Evolutionary conservation across 2,888 invertebrate genomes (phyloP), one percentile per base, ranked within the genome.

Genomic region (Tuta absoluta): DNA sequence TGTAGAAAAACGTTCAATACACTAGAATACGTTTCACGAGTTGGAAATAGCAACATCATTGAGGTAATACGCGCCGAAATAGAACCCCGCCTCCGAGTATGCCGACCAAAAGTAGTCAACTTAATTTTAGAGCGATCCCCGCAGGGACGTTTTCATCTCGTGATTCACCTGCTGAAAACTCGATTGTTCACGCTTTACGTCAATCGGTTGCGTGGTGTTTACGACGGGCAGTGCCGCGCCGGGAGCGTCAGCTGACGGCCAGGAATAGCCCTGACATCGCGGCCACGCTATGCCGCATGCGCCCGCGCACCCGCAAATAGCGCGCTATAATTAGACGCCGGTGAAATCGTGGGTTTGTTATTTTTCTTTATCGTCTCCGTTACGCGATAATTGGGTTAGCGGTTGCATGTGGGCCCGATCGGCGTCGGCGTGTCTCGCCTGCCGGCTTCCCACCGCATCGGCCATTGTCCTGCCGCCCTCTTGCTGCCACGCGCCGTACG

Each of bases 281-380:
- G 85, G 88, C 86, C 87, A 89, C 89, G 90, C 88, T 88, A 89
- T 89, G 90, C 89, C 84, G 87, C 86, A 77, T 85, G 88, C 90
- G 89, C 90, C 88, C 87, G 89, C 91, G 89, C 90, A 87, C 85
- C 82, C 89, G 82, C 90, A 90, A 91, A 91, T 91, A 91, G 89
- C 86, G 74, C 75, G 80, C 90, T 91, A 91, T 89, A 89, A 89
- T 91, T 91, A 91, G 91, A 89, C 81, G 81, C 72, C 90, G 84
- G 89, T 89, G 88, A 90, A 91, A 91, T 91, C 91, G 91, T 91
- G 91, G 91, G 91, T 91, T 91, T 91, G 91, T 91, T 91, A 91
- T 91, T 91, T 91, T 91, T 91, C 91, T 91, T 91, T 89, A 90
- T 89, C 90, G 90, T 88, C 85, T 89, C 88, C 85, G 90, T 89